phyloP scores from a whole-genome alignment of 2,888 invertebrate genomes.

The Balanococcus diminutus region DNA sequence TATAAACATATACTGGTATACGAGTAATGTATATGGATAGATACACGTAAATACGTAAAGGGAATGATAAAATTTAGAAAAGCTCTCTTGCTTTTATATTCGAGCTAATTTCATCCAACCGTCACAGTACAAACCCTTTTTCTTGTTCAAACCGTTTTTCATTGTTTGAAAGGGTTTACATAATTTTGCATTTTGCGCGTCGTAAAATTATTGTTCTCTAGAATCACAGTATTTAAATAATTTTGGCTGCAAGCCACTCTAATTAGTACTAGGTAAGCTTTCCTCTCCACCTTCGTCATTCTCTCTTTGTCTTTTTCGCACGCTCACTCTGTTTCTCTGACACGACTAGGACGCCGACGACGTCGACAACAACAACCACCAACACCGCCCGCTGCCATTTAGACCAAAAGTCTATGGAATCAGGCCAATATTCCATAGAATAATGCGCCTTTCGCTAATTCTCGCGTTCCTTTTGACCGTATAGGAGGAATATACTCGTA shows the following conservation, averaged over 20 bases:
- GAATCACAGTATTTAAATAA: slow-evolving; percentile 36
- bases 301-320: no score
- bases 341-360: neutral
- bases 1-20: no score
- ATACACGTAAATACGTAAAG: neutral
- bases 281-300: neutral
- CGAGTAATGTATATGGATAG: neutral
- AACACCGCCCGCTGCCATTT: neutral
- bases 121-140: slow-evolving; percentile 16
- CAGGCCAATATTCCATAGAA: slow-evolving; percentile 15
- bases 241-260: slow-evolving; percentile 37
- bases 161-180: slow-evolving; percentile 28
- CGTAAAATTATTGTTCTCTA: slow-evolving; percentile 28
- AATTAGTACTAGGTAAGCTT: slow-evolving; percentile 33
- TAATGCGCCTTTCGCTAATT: neutral
- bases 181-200: slow-evolving; percentile 38
- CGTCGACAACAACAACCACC: neutral
- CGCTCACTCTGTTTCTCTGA: neutral
- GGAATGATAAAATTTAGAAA: slow-evolving; percentile 17
- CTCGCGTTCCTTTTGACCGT: neutral
- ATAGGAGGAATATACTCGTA: neutral
- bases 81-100: slow-evolving; percentile 4
- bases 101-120: slow-evolving; percentile 24
- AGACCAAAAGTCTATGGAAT: neutral
- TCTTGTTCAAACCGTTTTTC: slow-evolving; percentile 21